phyloP scores from a whole-genome alignment of 2,113 vertebrate genomes.

The Diphyllodes magnificus region DNA sequence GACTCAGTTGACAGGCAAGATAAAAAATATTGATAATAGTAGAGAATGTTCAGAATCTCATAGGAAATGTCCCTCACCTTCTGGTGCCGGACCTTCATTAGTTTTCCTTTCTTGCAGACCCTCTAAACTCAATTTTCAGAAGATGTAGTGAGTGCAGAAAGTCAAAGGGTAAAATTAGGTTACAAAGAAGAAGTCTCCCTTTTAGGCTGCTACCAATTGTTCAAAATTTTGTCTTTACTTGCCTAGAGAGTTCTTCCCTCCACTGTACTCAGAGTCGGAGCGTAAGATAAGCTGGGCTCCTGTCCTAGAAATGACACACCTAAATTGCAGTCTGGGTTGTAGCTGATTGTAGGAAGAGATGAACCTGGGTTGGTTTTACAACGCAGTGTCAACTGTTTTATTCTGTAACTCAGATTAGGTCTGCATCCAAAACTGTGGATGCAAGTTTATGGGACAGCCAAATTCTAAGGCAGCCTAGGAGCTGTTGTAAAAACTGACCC shows the following conservation, averaged over 20 bases:
- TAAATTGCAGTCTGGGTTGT: neutral
- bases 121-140: conserved; percentile 22
- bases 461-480: neutral
- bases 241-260: neutral
- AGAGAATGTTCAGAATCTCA: neutral
- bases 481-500: neutral
- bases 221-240: neutral
- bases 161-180: conserved; percentile 14
- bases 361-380: neutral
- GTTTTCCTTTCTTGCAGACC: neutral
- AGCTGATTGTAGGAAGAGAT: neutral
- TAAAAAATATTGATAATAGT: conserved; percentile 57
- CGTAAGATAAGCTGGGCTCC: neutral
- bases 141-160: neutral
- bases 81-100: neutral
- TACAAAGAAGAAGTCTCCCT: neutral
- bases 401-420: neutral
- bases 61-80: conserved; percentile 7
- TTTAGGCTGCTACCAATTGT: neutral
- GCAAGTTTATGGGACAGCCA: neutral
- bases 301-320: neutral
- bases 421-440: neutral
- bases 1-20: conserved; percentile 30
- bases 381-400: neutral
- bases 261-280: neutral